Conservation (phyloP, 2,888 invertebrate genomes). For the Acronicta leporina region DNA sequence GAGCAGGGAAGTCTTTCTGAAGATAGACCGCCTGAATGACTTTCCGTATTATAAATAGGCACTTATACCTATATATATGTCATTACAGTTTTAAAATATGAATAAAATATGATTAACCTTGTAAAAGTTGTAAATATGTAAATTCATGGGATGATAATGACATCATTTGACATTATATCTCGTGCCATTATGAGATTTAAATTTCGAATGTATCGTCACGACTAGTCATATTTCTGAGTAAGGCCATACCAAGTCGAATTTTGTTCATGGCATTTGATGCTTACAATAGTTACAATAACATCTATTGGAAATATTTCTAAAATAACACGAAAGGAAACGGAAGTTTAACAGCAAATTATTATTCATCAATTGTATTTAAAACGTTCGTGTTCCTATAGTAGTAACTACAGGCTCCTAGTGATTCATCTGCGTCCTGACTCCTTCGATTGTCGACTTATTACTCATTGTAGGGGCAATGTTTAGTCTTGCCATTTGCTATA, state of each 20-base stretch:
- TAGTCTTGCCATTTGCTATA: constrained; percentile 51
- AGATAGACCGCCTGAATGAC: too few relatives aligned
- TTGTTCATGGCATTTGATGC: neutral
- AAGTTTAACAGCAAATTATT: constrained; percentile 24
- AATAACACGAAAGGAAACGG: constrained; percentile 13
- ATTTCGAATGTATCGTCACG: constrained; percentile 19
- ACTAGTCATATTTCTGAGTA: constrained; percentile 7
- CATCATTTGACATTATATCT: constrained; percentile 3
- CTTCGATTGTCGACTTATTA: constrained; percentile 53
- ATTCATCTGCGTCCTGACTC: constrained; percentile 49
- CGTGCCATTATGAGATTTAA: constrained; percentile 6
- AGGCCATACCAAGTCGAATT: constrained; percentile 15
- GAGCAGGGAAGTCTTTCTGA: too few relatives aligned
- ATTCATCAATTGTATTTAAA: neutral
- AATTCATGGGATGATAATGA: neutral
- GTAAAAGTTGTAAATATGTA: too few relatives aligned
- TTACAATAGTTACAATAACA: constrained; percentile 16
- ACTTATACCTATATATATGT: too few relatives aligned
- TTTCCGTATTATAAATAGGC: too few relatives aligned
- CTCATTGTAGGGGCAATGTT: constrained; percentile 58
- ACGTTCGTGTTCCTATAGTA: constrained; percentile 42
- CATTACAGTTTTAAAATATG: too few relatives aligned
- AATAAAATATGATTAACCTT: too few relatives aligned
- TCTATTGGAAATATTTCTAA: constrained; percentile 15
- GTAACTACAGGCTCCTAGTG: constrained; percentile 35